These are phyloP conservation scores for Drosophila mulleri DNA, from an alignment of 2,888 invertebrate species.

Conservation along the genomic window DNA sequence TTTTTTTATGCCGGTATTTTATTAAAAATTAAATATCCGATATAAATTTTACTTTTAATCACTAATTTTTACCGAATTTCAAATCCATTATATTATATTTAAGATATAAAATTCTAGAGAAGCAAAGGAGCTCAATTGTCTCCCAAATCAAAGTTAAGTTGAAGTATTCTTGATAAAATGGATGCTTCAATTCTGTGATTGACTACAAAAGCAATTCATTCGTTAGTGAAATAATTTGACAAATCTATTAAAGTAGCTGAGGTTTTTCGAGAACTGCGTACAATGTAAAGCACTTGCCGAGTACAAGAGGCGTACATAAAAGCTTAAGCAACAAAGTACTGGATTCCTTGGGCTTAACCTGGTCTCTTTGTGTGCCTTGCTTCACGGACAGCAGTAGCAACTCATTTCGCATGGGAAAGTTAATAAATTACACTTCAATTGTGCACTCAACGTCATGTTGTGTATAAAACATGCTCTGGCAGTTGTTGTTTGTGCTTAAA, in stretches of 20 bases:
- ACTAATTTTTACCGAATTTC: background rate
- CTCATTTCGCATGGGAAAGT: conserved; percentile 46
- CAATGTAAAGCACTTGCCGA: conserved; percentile 5
- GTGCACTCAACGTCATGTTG: conserved; percentile 62
- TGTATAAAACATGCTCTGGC: conserved; percentile 59
- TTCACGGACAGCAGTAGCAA: conserved; percentile 1
- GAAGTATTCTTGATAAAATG: background rate
- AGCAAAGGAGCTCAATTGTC: no score
- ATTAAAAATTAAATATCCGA: no score
- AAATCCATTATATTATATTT: background rate
- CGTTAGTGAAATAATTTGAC: background rate
- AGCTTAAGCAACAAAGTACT: background rate
- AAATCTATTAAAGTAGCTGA: conserved; percentile 6
- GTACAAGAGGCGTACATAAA: background rate
- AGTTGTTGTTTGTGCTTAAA: conserved; percentile 42
- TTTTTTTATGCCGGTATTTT: no score
- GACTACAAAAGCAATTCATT: background rate
- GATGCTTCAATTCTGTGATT: background rate
- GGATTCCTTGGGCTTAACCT: conserved; percentile 2
- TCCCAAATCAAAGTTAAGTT: background rate
- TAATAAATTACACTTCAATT: conserved; percentile 71
- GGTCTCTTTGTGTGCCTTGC: conserved; percentile 18
- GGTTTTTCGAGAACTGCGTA: background rate
- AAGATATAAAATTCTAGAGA: background rate
- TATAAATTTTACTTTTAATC: no score